Evolutionary conservation across 2,888 invertebrate genomes (phyloP), one percentile per base, ranked within the genome.

Genomic region (Cyclophora albipunctata): DNA sequence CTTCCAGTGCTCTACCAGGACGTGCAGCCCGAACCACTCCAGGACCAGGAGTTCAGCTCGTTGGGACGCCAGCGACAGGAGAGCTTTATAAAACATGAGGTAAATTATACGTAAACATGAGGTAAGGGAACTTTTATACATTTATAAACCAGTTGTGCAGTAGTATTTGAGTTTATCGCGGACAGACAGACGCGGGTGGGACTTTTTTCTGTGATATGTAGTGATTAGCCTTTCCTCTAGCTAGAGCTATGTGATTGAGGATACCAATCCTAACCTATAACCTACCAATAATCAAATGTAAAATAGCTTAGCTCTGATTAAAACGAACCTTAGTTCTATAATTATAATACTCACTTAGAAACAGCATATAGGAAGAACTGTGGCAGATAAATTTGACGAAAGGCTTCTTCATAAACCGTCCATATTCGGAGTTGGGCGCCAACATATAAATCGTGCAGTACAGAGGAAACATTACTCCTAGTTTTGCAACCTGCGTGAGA

Each of bases 361-460:
- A 99, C 67, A 96, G 93, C 75, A 97, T 94, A 75, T 99, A 99
- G 2, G 98, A 98, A 3, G 97, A 94, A 43, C 98, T 98, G 78
- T 99, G 97, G 63, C 96, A 96, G 66, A 99, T 97, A 85, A 99
- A 99, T 81, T 99, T 99, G 69, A 99, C 97, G 81, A 99, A 99
- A 0, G 99, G 99, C 75, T 98, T 98, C 74, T 97, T 95, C 94
- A 98, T 95, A 70, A 98, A 96, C 60, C 92, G 89, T 7, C 98
- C 98, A 77, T 96, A 93, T 48, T 92, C 92, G 0, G 96, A 96
- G 53, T 95, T 94, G 0, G 99, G 99, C 0, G 96, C 94, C 55
- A 98, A 71, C 91, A 99, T 94, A 84, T 99, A 98, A 59, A 96
- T 93, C 40, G 96, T 90, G 64, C 97, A 96, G 81, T 98, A 96